A percentile compares a stretch with the other conserved stretches of the same genome.
Conservation (phyloP, 2,113 vertebrate genomes). For the Grammatotria lemairii region DNA sequence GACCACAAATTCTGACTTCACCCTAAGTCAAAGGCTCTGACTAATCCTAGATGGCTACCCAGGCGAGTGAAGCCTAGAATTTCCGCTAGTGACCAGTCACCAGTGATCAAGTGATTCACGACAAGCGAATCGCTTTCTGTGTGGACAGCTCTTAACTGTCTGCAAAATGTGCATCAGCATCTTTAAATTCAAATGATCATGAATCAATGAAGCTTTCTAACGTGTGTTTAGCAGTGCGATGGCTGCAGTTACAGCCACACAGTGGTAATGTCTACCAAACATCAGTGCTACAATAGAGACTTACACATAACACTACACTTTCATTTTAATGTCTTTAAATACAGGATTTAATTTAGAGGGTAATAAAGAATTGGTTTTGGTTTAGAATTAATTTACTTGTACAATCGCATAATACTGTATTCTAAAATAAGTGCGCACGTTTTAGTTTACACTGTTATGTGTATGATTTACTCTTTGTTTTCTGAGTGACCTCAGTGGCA, state of each 20-base stretch:
- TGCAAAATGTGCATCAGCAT: not conserved
- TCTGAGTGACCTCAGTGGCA: not conserved
- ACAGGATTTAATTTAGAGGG: not conserved
- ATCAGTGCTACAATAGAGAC: not conserved
- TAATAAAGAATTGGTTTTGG: not conserved
- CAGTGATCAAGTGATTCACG: fast-evolving
- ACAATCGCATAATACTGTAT: not conserved
- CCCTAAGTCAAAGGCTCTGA: not conserved
- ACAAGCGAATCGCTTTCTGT: not conserved
- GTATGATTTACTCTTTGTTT: not conserved
- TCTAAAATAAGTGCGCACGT: not conserved
- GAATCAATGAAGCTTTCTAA: not conserved
- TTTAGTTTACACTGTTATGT: not conserved
- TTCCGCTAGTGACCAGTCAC: not conserved
- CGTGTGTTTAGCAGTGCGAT: not conserved
- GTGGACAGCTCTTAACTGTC: not conserved
- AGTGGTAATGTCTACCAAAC: not conserved
- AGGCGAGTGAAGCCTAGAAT: not conserved
- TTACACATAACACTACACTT: not conserved
- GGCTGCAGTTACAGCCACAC: not conserved
- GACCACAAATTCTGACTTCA: not conserved
- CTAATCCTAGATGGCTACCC: not conserved
- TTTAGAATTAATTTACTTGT: not conserved
- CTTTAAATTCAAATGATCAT: not conserved
- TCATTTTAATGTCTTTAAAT: not conserved